Conservation (phyloP, 2,888 invertebrate species). For the Aphidius colemani region DNA sequence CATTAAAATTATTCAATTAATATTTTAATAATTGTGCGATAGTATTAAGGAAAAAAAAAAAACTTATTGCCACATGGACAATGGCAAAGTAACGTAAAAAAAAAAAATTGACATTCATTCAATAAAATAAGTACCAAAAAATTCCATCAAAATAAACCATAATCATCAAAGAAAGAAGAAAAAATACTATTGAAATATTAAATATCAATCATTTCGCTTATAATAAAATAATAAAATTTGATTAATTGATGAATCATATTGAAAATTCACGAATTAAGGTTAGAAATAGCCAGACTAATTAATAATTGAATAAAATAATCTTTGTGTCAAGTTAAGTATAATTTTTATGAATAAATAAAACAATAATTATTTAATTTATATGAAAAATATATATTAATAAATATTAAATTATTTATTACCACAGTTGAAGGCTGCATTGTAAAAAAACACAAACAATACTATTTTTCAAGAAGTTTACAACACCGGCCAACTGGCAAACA, state of each 20-base stretch:
- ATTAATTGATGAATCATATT: not conserved
- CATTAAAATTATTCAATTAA: no score
- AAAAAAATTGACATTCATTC: no score
- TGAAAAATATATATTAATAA: constrained; percentile 24
- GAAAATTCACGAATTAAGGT: constrained; percentile 5
- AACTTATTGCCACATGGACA: no score
- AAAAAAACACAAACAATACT: constrained; percentile 36
- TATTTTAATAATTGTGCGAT: no score
- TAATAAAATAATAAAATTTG: not conserved
- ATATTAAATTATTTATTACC: constrained; percentile 34
- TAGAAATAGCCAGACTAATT: not conserved
- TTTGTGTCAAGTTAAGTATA: constrained; percentile 22
- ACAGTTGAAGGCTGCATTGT: constrained; percentile 39
- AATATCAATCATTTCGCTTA: not conserved
- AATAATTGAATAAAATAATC: not conserved
- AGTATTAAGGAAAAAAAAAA: no score
- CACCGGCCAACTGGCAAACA: constrained; percentile 38
- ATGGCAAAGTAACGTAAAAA: no score
- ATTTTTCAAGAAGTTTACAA: constrained; percentile 21
- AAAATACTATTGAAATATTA: not conserved
- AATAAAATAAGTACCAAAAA: no score
- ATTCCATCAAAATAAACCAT: no score
- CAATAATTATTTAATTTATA: not conserved
- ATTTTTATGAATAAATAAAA: constrained; percentile 7
- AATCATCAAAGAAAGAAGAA: not conserved